Percentiles rank a stretch among this genome's conserved stretches.
Conservation (phyloP, 2,888 invertebrate genomes). For the Heliothis peltigera region DNA sequence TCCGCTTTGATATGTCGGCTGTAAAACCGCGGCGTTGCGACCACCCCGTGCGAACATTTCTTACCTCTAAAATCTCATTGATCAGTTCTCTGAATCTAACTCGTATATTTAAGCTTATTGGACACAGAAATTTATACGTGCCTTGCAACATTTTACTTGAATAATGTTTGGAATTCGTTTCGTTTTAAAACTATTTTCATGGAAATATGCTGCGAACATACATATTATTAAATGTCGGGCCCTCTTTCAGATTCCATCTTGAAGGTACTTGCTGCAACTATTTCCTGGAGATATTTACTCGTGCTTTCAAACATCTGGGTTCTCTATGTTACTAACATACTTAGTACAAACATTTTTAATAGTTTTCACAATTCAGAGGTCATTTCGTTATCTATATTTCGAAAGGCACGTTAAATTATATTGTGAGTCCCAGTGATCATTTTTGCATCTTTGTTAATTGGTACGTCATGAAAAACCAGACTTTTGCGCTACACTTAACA, state of each 20-base stretch:
- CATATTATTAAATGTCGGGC: constrained; percentile 55
- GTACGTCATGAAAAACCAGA: no score
- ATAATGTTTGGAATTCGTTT: constrained; percentile 46
- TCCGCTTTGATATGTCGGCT: constrained; percentile 25
- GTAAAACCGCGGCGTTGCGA: constrained; percentile 24
- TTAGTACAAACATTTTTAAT: no score
- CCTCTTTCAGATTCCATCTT: constrained; percentile 33
- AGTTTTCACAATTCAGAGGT: not conserved
- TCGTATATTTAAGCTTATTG: constrained; percentile 60
- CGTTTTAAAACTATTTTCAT: constrained; percentile 37
- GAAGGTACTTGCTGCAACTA: constrained; percentile 19
- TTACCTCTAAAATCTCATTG: constrained; percentile 57
- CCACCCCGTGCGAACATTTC: constrained; percentile 11
- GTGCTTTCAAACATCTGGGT: constrained; percentile 7
- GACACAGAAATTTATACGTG: constrained; percentile 57
- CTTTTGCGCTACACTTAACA: no score
- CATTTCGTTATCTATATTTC: no score
- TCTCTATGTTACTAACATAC: constrained; percentile 32
- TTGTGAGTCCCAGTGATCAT: no score
- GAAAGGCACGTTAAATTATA: no score
- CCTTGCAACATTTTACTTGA: constrained; percentile 23
- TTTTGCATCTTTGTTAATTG: no score
- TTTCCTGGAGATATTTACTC: constrained; percentile 22
- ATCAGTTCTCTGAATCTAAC: constrained; percentile 55
- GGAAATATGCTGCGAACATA: constrained; percentile 38